These are phyloP conservation scores for Sylvietta virens DNA, from an alignment of 2,113 vertebrate genomes.

Conservation along the genomic window DNA sequence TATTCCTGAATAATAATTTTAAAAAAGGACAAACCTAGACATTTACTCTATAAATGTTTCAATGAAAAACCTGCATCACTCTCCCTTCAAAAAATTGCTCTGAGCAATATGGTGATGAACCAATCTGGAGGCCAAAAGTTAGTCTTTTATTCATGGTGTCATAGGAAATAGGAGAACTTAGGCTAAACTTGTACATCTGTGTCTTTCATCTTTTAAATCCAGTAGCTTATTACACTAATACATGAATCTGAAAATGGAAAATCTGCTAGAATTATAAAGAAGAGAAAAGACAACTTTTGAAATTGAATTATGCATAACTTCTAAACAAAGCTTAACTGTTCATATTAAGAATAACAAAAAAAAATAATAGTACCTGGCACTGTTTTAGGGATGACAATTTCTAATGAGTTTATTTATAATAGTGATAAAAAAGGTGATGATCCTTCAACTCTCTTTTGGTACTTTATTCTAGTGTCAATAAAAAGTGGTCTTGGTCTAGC, in stretches of 20 bases:
- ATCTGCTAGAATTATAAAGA: background rate
- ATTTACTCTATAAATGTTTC: background rate
- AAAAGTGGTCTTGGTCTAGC: background rate
- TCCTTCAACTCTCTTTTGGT: background rate
- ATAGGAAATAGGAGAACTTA: background rate
- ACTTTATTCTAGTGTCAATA: background rate
- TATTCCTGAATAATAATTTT: background rate
- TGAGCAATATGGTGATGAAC: background rate
- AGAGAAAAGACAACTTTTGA: background rate
- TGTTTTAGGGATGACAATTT: background rate
- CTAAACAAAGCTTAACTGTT: background rate
- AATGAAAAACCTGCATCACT: background rate
- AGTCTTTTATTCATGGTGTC: background rate
- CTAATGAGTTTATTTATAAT: background rate
- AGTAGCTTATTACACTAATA: background rate
- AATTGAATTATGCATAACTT: background rate
- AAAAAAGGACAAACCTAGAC: background rate
- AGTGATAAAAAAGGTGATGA: background rate
- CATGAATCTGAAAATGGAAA: background rate
- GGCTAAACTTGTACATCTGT: accelerated
- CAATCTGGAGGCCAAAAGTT: background rate
- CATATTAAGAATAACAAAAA: background rate
- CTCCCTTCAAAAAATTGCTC: background rate
- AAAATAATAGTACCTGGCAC: accelerated
- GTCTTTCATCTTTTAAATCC: background rate